These are phyloP conservation scores for Trilocha varians DNA, from an alignment of 2,888 invertebrate genomes.

Conservation along the genomic window DNA sequence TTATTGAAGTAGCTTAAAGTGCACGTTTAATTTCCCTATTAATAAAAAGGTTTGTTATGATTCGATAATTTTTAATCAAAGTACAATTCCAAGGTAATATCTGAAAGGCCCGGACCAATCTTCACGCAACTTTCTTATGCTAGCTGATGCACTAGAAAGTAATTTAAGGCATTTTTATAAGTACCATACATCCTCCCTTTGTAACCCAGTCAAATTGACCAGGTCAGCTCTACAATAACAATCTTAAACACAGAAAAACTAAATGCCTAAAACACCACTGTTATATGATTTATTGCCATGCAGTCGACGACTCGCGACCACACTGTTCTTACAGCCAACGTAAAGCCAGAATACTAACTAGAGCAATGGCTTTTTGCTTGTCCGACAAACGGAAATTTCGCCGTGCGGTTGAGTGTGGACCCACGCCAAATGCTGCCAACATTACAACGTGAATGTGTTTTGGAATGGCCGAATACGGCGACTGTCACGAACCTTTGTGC, in stretches of 20 bases:
- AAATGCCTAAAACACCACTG: neutral
- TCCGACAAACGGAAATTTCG: conserved; percentile 1
- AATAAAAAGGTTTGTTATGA: too few relatives aligned
- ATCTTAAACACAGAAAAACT: neutral
- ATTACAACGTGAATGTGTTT: conserved; percentile 2
- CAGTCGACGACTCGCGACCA: neutral
- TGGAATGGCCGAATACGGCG: neutral
- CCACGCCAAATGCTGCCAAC: conserved; percentile 2
- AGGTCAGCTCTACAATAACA: neutral
- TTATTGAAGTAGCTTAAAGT: too few relatives aligned
- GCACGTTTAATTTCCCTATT: too few relatives aligned
- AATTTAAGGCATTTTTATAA: too few relatives aligned
- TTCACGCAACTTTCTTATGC: too few relatives aligned
- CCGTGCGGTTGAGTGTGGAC: neutral
- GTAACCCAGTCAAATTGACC: too few relatives aligned
- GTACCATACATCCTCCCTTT: too few relatives aligned
- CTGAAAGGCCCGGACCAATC: too few relatives aligned
- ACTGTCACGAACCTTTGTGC: neutral
- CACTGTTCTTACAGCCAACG: conserved; percentile 1
- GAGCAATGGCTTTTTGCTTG: conserved; percentile 2
- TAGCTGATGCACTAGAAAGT: too few relatives aligned
- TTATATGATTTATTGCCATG: neutral
- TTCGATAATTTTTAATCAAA: too few relatives aligned
- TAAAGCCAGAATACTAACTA: conserved; percentile 2
- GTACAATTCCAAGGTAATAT: too few relatives aligned